A percentile compares a stretch with the other conserved stretches of the same genome.
These are phyloP conservation scores for Peromyscus attwateri DNA, from an alignment of 2,797 vertebrate species.

Conservation along the genomic window DNA sequence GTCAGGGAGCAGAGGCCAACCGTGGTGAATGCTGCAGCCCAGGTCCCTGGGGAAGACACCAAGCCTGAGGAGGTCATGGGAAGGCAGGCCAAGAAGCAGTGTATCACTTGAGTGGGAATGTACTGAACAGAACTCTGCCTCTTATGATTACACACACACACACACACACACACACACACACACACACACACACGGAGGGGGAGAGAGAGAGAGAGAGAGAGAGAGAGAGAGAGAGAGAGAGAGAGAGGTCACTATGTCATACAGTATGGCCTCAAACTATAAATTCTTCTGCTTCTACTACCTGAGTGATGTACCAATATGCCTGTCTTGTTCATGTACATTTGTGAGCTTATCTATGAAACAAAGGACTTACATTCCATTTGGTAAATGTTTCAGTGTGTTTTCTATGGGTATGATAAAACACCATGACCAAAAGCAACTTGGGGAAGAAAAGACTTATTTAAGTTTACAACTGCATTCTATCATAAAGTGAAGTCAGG, in stretches of 20 bases:
- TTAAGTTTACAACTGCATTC: not conserved
- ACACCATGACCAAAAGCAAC: not conserved
- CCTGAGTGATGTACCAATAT: not conserved
- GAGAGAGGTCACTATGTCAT: too few relatives aligned
- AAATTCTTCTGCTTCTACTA: too few relatives aligned
- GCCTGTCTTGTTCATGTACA: not conserved
- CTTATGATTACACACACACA: not conserved
- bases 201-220: too few relatives aligned
- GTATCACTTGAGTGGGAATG: too few relatives aligned
- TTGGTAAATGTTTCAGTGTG: not conserved
- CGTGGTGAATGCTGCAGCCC: not conserved
- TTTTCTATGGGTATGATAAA: not conserved
- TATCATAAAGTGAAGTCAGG: not conserved
- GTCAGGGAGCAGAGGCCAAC: not conserved
- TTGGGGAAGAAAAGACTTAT: not conserved
- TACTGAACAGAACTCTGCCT: not conserved
- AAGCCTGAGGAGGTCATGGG: constrained; percentile 79
- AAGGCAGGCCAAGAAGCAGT: constrained; percentile 4
- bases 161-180: too few relatives aligned
- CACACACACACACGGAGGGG: too few relatives aligned
- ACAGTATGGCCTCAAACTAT: not conserved
- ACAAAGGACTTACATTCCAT: not conserved
- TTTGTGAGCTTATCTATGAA: not conserved
- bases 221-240: not conserved
- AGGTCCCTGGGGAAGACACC: not conserved